Evolutionary conservation across 1,140 invertebrate species (phyloP).

Genomic region (Caenorhabditis tropicalis): DNA sequence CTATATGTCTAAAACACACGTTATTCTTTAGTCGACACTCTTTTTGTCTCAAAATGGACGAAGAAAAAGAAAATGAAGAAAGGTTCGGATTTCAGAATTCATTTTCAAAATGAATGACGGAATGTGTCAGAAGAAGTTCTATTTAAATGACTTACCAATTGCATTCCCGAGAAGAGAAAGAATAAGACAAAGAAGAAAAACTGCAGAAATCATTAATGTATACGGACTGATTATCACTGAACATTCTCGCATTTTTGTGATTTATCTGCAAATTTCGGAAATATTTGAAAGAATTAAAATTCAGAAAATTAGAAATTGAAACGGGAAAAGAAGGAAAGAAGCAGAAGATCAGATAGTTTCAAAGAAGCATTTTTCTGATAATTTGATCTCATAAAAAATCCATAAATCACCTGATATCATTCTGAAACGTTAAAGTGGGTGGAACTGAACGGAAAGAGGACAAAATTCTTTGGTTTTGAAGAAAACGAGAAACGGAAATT

Average conservation of each 20-base stretch:
- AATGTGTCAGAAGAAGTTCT: background rate
- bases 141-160: slow-evolving; percentile 16
- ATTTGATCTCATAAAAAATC: background rate
- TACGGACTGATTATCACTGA: slow-evolving; percentile 30
- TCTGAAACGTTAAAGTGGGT: background rate
- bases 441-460: slow-evolving; percentile 10
- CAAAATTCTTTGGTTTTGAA: background rate
- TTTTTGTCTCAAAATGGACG: background rate
- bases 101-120: background rate
- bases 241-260: slow-evolving; percentile 33
- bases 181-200: slow-evolving; percentile 7
- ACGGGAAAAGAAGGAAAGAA: background rate
- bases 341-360: no score
- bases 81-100: slow-evolving; percentile 3
- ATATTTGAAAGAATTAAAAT: background rate
- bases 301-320: background rate
- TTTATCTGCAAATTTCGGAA: background rate
- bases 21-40: background rate
- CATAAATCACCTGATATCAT: slow-evolving; percentile 5
- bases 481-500: slow-evolving; percentile 8
- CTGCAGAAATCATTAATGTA: background rate
- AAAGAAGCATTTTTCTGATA: no score
- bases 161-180: slow-evolving; percentile 27
- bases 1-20: background rate
- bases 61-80: background rate